Conservation (phyloP, 2,888 invertebrate species). For the Synergus itoensis region DNA sequence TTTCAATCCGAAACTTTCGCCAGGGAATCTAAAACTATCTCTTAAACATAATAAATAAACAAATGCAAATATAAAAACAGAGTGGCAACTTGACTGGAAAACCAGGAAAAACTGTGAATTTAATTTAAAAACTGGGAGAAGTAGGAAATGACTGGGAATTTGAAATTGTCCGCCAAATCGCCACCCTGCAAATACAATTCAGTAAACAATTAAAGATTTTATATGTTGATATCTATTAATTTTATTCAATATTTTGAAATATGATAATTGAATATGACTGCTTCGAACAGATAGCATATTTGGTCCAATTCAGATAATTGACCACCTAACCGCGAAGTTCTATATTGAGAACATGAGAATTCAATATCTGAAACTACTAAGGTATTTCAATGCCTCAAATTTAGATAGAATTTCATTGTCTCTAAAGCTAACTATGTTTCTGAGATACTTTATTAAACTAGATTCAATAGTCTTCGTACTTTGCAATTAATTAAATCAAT, state of each 20-base stretch:
- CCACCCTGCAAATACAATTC: too few species aligned
- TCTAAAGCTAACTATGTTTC: neutral
- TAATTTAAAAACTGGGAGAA: too few species aligned
- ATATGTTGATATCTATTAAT: neutral
- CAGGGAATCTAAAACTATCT: too few species aligned
- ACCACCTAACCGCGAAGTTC: constrained; percentile 5
- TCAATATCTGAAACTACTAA: neutral
- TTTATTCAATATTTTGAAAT: neutral
- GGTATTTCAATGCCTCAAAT: constrained; percentile 7
- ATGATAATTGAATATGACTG: neutral
- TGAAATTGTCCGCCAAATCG: too few species aligned
- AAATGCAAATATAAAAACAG: too few species aligned
- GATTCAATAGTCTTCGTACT: neutral
- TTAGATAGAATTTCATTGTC: neutral
- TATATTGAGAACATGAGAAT: neutral
- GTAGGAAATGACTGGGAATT: too few species aligned
- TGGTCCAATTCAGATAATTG: constrained; percentile 1
- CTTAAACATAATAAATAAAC: too few species aligned
- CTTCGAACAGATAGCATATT: neutral
- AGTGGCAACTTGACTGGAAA: too few species aligned
- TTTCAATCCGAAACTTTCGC: too few species aligned
- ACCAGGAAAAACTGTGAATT: too few species aligned
- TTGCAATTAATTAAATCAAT: neutral
- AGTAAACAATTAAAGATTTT: too few species aligned
- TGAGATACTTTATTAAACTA: neutral